Conservation (phyloP, 2,888 invertebrate species). For the Reticulitermes lucifugus region DNA sequence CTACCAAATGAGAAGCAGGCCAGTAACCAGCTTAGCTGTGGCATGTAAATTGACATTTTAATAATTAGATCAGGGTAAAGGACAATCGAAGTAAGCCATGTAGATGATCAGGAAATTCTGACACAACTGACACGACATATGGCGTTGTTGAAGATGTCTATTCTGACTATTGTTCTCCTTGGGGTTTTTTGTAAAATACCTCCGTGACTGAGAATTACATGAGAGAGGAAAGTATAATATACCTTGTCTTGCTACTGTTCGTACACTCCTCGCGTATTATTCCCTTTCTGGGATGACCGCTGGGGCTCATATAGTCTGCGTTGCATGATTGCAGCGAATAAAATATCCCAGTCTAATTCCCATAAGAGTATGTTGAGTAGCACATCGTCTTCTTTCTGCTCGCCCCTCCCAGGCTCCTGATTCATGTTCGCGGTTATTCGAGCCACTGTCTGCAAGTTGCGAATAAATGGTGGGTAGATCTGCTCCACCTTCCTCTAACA, state of each 20-base stretch:
- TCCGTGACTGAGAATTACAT: not conserved
- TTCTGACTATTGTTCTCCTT: not conserved
- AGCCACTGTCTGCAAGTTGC: slow-evolving; percentile 29
- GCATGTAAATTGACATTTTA: no score
- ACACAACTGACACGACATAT: no score
- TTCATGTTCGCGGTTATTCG: slow-evolving; percentile 14
- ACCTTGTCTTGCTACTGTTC: not conserved
- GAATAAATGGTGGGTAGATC: slow-evolving; percentile 9
- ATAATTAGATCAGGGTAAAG: no score
- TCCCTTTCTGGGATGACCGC: not conserved
- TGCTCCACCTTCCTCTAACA: not conserved
- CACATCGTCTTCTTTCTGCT: not conserved
- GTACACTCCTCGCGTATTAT: not conserved
- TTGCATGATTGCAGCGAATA: slow-evolving; percentile 16
- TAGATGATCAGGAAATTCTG: no score
- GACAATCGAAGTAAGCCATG: no score
- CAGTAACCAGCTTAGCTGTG: no score
- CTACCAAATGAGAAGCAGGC: no score
- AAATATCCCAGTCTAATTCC: slow-evolving; percentile 10
- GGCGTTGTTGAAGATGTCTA: no score
- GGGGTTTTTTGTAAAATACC: not conserved
- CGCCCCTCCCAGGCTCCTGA: not conserved
- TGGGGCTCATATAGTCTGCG: slow-evolving; percentile 5
- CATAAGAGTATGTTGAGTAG: not conserved
- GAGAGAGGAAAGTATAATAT: not conserved